Evolutionary conservation across 2,797 vertebrate genomes (phyloP), one percentile per base, ranked within the genome.

Genomic region (Peromyscus aztecus): DNA sequence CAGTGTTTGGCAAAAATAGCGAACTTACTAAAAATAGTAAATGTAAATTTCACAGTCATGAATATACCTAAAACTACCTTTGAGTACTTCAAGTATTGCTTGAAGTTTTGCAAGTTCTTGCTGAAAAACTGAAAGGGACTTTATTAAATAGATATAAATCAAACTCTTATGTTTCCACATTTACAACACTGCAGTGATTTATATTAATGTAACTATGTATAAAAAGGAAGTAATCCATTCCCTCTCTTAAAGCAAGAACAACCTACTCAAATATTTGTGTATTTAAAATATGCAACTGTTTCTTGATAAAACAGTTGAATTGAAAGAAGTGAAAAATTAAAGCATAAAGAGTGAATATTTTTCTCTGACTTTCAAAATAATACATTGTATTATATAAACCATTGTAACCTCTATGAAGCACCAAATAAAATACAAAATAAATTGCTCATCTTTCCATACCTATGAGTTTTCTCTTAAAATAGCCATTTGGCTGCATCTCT

Each of bases 401-500:
- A 63, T 40, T 89, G 3, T n/a, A 88, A 89, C 73, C n/a, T 91
- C 3, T 75, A 55, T 81, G 24, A 94, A 94, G 11, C 12, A 96
- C 67, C 46, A 92, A 96, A 92, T 94, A 92, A 95, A 96, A 89
- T 85, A 55, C 21, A 91, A 89, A 96, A 90, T 94, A 55, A 96
- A 71, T 78, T 96, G 46, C 29, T 78, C 69, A 82, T 87, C 65
- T 96, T 94, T 94, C 78, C 91, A 76, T 94, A 84, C 59, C 63
- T 89, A 89, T 85, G 90, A 83, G 90, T 91, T 97, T 31, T 76
- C 46, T 96, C 55, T 71, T 65, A 81, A 97, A 96, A 97, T 82
- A 95, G 31, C 77, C 75, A 91, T 96, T 97, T 97, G 92, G 63
- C 86, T 94, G 55, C 71, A 88, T 90, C 90, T 96, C 69, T 96